Base-by-base conservation (phyloP, 2,113 vertebrate genomes). In the Chaetodon trifascialis region DNA sequence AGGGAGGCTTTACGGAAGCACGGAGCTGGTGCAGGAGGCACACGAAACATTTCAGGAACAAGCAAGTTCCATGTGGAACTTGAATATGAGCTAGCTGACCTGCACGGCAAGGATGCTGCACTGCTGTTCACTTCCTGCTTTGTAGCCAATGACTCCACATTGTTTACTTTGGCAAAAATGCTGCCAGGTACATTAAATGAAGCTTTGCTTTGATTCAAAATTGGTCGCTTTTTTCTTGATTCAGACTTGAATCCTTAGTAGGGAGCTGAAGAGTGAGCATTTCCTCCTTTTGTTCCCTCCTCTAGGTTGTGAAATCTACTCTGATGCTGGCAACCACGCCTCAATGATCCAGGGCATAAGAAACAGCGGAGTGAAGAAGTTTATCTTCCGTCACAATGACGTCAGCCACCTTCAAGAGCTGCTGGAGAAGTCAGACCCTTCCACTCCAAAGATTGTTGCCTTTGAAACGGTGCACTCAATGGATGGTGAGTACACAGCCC, bases 391-490 rank as follows among this genome's bases (percentile, higher is more conserved):
- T 70, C 97, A 99, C 93, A 99, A 97, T 0, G 96, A 98, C 8
- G 95, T 95, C 21, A 69, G 17, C 63, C 96, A 97, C 64, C 93
- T 99, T 11, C 89, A 91, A 77, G 95, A 97, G 2, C 93, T 99
- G 0, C 88, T 98, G 63, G 92, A 95, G 81, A 96, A 95, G 19
- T 97, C 97, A 0, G 93, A 98, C 65, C 95, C 96, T 0, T 91
- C 94, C 0, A 92, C 93, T 72, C 97, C 97, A 42, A 98, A 98
- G 93, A 98, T 98, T 5, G 96, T 98, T 58, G 97, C 97, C 0
- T 98, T 99, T 89, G 98, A 99, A 92, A 97, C 97, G 0, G 96
- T 99, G 73, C 97, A 97, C 87, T 99, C 97, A 1, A 99, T 98
- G 97, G 97, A 99, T 81, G 97, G 97, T 98, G 76, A 93, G 95